These are phyloP conservation scores for Diceros bicornis DNA, from an alignment of 2,797 vertebrate species.

Conservation along the genomic window DNA sequence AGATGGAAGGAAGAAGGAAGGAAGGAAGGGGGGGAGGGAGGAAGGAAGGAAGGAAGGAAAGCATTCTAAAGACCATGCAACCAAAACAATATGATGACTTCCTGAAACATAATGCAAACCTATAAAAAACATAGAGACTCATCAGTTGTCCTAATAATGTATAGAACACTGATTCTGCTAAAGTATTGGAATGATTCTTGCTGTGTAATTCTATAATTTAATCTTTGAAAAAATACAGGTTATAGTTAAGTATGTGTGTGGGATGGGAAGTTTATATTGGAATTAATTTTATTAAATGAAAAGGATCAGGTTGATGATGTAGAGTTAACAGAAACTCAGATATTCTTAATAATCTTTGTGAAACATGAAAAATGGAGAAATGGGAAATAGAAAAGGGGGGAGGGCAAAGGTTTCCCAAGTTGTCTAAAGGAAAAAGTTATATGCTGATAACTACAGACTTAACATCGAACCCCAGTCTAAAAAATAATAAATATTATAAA, in stretches of 20 bases:
- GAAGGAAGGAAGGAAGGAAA: no score
- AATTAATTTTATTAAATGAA: constrained; percentile 11
- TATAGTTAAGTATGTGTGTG: background rate
- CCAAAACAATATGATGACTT: background rate
- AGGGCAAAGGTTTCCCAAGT: background rate
- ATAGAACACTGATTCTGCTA: background rate
- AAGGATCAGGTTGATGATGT: background rate
- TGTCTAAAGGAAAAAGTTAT: background rate
- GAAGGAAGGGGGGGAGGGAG: background rate
- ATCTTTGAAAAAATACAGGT: background rate
- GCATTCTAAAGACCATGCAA: background rate
- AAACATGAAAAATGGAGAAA: background rate
- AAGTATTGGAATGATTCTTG: background rate
- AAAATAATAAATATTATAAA: constrained; percentile 9
- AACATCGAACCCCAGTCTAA: background rate
- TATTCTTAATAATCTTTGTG: constrained; percentile 3
- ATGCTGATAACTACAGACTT: background rate
- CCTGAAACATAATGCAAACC: constrained; percentile 10
- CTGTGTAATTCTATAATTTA: background rate
- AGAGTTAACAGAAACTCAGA: background rate
- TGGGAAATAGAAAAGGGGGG: background rate
- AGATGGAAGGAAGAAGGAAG: background rate
- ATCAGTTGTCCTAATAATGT: background rate
- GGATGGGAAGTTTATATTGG: background rate
- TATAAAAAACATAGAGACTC: background rate